phyloP scores from a whole-genome alignment of 2,888 invertebrate genomes.

The Drosophila ustulata region DNA sequence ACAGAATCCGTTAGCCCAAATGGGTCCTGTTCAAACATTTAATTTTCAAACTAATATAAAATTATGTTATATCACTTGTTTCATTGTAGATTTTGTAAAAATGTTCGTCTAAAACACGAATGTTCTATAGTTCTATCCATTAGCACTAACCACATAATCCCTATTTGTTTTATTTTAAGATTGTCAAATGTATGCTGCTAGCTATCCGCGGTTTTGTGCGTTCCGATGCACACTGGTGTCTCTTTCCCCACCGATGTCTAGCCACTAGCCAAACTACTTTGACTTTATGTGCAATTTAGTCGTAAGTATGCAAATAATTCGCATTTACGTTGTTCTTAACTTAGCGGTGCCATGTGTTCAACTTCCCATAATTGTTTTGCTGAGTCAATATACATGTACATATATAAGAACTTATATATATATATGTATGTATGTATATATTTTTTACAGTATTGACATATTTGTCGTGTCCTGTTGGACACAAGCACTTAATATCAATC shows the following conservation, averaged over 20 bases:
- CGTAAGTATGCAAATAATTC: constrained; percentile 54
- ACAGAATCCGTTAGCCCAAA: too few relatives aligned
- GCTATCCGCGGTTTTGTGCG: constrained; percentile 72
- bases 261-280: constrained; percentile 37
- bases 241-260: constrained; percentile 61
- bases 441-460: too few relatives aligned
- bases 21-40: too few relatives aligned
- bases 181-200: constrained; percentile 63
- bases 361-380: constrained; percentile 14
- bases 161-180: constrained; percentile 66
- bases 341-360: constrained; percentile 74
- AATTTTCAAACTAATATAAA: too few relatives aligned
- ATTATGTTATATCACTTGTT: too few relatives aligned
- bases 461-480: too few relatives aligned
- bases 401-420: too few relatives aligned
- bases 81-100: too few relatives aligned
- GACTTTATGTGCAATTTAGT: constrained; percentile 48
- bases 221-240: constrained; percentile 43
- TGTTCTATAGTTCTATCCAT: background rate
- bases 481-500: too few relatives aligned
- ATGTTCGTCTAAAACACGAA: background rate
- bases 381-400: too few relatives aligned
- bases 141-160: too few relatives aligned
- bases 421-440: too few relatives aligned
- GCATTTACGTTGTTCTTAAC: constrained; percentile 49